These are phyloP conservation scores for Coelinius sp. DNA, from an alignment of 2,888 invertebrate species.

Conservation along the genomic window DNA sequence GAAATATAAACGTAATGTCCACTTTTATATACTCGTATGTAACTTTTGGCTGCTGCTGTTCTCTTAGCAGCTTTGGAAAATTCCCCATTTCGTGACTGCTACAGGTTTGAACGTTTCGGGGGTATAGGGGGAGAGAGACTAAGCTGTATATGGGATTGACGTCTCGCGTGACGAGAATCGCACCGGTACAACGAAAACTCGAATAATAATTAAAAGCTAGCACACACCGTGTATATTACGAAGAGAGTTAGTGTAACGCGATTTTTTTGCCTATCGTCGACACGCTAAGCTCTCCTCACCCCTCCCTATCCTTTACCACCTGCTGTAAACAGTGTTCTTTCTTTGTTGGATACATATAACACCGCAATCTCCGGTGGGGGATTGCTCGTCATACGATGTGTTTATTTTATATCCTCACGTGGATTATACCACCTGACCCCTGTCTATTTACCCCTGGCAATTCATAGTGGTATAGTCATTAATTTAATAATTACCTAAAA, in stretches of 20 bases:
- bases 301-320: constrained; percentile 8
- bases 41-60: not conserved
- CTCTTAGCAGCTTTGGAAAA: constrained; percentile 8
- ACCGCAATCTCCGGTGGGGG: constrained; percentile 1
- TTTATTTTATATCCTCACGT: constrained; percentile 11
- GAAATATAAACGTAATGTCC: not conserved
- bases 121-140: not conserved
- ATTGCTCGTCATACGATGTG: constrained; percentile 16
- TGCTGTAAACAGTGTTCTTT: constrained; percentile 5
- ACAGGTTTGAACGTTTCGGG: not conserved
- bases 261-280: constrained; percentile 32
- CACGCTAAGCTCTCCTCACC: constrained; percentile 1
- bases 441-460: no score
- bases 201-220: constrained; percentile 47
- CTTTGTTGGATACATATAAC: constrained; percentile 1
- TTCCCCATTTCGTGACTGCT: constrained; percentile 16
- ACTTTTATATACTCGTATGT: not conserved
- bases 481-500: no score
- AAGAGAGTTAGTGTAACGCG: constrained; percentile 18
- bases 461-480: no score
- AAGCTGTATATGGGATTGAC: constrained; percentile 46
- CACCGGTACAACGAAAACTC: constrained; percentile 19
- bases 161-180: constrained; percentile 51
- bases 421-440: not conserved
- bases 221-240: constrained; percentile 22